phyloP scores from a whole-genome alignment of 2,888 invertebrate genomes.

The Acleris literana region DNA sequence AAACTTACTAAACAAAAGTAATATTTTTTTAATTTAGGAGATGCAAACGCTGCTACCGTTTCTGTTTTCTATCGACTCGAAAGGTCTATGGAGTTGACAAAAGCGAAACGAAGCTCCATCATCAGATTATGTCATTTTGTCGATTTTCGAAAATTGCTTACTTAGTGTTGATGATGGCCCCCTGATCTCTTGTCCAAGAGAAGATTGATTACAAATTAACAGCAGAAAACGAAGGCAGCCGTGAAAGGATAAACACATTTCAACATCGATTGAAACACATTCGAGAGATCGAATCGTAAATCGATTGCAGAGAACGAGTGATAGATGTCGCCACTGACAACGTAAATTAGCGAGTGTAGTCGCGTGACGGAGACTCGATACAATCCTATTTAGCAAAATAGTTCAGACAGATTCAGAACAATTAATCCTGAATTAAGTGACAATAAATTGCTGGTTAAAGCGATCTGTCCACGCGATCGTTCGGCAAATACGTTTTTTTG shows the following conservation, averaged over 20 bases:
- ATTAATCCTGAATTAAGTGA: conserved; percentile 50
- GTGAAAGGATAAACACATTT: background rate
- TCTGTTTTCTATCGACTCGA: too few relatives aligned
- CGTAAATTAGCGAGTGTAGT: conserved; percentile 28
- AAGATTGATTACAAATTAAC: background rate
- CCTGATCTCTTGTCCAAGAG: too few relatives aligned
- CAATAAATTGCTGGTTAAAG: conserved; percentile 41
- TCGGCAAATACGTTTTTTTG: conserved; percentile 21
- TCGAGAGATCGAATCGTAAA: conserved; percentile 25
- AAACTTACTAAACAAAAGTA: too few relatives aligned
- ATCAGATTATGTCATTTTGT: too few relatives aligned
- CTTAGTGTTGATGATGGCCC: too few relatives aligned
- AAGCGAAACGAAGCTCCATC: too few relatives aligned
- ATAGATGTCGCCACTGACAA: conserved; percentile 24
- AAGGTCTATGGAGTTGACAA: too few relatives aligned
- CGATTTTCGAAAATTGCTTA: too few relatives aligned
- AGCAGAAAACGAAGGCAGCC: background rate
- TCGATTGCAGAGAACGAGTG: conserved; percentile 26
- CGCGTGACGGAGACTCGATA: conserved; percentile 41
- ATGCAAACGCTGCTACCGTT: too few relatives aligned
- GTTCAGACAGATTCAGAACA: conserved; percentile 43
- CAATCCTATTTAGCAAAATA: conserved; percentile 43
- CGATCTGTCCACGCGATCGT: conserved; percentile 38
- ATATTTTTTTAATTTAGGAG: too few relatives aligned
- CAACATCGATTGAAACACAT: conserved; percentile 21